Conservation (phyloP, 2,888 invertebrate species). For the Taenaris catops region DNA sequence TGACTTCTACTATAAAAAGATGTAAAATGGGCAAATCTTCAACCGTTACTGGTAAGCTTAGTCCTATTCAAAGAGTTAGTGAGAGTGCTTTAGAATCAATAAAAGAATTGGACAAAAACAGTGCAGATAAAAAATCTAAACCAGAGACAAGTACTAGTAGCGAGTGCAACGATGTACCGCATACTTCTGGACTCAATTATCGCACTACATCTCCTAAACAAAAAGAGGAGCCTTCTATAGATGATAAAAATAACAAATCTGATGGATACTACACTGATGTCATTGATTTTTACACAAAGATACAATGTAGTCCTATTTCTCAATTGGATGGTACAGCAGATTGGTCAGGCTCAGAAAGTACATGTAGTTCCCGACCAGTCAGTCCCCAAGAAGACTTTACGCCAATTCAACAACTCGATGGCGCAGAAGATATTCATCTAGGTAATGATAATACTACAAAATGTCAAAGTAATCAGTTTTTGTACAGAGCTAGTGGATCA, state of each 20-base stretch:
- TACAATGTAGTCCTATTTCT: conserved; percentile 80
- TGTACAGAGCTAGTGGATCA: conserved; percentile 68
- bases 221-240: conserved; percentile 49
- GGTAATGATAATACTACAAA: conserved; percentile 50
- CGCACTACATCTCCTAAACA: conserved; percentile 57
- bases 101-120: conserved; percentile 48
- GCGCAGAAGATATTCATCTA: conserved; percentile 82
- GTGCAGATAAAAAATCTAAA: conserved; percentile 54
- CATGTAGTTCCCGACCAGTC: conserved; percentile 64
- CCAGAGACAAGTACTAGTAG: conserved; percentile 41
- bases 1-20: conserved; percentile 82
- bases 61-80: conserved; percentile 55
- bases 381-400: conserved; percentile 66
- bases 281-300: conserved; percentile 75
- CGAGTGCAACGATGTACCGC: conserved; percentile 51
- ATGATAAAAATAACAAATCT: conserved; percentile 53
- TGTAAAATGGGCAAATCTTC: conserved; percentile 81
- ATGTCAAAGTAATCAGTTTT: conserved; percentile 59
- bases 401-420: conserved; percentile 84
- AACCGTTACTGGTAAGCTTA: conserved; percentile 61
- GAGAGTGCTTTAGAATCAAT: conserved; percentile 54
- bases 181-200: conserved; percentile 67
- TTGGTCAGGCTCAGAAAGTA: conserved; percentile 80
- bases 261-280: conserved; percentile 70
- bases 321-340: conserved; percentile 86